These are phyloP conservation scores for Phlogophora meticulosa DNA, from an alignment of 2,888 invertebrate genomes.

Conservation along the genomic window DNA sequence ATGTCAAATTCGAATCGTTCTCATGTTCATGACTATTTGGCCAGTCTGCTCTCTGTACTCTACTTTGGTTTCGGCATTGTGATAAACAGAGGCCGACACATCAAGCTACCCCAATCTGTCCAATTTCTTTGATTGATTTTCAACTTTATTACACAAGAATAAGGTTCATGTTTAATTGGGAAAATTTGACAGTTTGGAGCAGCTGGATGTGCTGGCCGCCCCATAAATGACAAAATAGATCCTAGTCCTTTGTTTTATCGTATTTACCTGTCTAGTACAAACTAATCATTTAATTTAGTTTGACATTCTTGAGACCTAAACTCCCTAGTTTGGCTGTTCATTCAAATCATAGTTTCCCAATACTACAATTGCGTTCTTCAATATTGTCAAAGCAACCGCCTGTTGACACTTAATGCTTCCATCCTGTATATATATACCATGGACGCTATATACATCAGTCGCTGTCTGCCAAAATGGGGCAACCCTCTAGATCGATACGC, in stretches of 20 bases:
- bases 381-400: constrained; percentile 39
- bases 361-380: too few species aligned
- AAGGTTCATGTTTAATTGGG: too few species aligned
- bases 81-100: too few species aligned
- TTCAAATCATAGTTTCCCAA: constrained; percentile 3
- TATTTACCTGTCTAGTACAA: too few species aligned
- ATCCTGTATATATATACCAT: constrained; percentile 14
- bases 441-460: constrained; percentile 11
- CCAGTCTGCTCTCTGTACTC: not conserved
- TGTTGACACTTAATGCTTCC: constrained; percentile 32
- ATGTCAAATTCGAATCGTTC: too few species aligned
- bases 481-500: constrained; percentile 50
- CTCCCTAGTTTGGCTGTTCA: not conserved
- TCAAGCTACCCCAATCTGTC: too few species aligned
- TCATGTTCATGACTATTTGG: not conserved
- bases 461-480: constrained; percentile 36
- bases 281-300: not conserved
- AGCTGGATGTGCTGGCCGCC: too few species aligned
- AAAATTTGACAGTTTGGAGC: too few species aligned
- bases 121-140: too few species aligned
- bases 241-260: too few species aligned
- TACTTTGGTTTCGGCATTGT: not conserved
- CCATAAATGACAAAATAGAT: too few species aligned
- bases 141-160: too few species aligned
- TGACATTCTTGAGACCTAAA: not conserved